A percentile compares a stretch with the other conserved stretches of the same genome.
Conservation (phyloP, 2,797 vertebrate species). For the Gymnopithys bicolor region DNA sequence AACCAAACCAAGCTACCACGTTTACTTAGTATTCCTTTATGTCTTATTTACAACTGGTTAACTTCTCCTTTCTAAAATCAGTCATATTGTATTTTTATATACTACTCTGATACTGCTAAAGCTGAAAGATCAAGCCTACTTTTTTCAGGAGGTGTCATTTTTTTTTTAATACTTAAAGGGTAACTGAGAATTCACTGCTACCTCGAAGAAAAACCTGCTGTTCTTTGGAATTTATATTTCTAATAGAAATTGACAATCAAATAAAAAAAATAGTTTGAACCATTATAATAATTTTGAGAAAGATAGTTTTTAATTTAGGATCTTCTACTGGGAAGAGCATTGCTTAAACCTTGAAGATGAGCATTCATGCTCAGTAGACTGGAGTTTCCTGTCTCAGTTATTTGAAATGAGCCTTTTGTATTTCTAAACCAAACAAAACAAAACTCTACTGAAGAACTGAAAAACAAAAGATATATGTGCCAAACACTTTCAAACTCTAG, state of each 20-base stretch:
- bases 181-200: constrained; percentile 34
- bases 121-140: neutral
- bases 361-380: neutral
- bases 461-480: neutral
- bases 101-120: neutral
- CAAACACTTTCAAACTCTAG: neutral
- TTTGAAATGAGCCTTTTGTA: neutral
- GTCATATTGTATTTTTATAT: neutral
- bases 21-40: neutral
- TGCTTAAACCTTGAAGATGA: neutral
- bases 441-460: neutral
- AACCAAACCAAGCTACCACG: neutral
- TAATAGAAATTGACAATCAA: constrained; percentile 40
- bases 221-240: constrained; percentile 29
- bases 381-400: neutral
- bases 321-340: neutral
- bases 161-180: neutral
- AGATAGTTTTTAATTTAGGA: neutral
- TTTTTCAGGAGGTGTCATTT: neutral
- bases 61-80: neutral
- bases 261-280: constrained; percentile 26
- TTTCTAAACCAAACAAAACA: neutral
- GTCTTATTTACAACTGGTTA: neutral
- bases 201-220: neutral
- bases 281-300: neutral